phyloP scores from a whole-genome alignment of 2,113 vertebrate genomes.

The Theristicus caerulescens region DNA sequence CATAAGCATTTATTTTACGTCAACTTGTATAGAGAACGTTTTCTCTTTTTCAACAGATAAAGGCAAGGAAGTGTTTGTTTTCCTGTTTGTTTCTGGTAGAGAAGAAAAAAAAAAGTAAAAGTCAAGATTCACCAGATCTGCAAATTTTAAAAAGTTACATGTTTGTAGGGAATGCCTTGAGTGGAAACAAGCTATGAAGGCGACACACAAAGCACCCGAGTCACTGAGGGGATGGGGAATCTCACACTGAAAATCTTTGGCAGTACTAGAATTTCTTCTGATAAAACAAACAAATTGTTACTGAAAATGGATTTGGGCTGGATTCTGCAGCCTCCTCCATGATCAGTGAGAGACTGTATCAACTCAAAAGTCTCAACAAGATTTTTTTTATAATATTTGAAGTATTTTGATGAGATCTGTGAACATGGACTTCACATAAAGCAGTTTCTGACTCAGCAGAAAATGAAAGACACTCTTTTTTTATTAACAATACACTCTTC shows the following conservation, averaged over 20 bases:
- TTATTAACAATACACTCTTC: not conserved
- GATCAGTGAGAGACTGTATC: not conserved
- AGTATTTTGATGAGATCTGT: not conserved
- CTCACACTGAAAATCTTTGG: not conserved
- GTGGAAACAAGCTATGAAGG: not conserved
- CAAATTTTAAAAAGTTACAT: not conserved
- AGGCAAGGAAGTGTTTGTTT: not conserved
- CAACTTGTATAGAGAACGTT: not conserved
- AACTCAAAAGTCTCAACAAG: not conserved
- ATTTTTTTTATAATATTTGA: not conserved
- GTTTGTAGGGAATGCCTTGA: not conserved
- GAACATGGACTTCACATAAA: not conserved
- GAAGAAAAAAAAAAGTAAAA: not conserved
- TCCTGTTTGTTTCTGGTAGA: not conserved
- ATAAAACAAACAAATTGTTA: not conserved
- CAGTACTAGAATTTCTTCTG: not conserved
- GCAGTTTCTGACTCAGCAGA: not conserved
- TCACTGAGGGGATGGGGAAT: not conserved
- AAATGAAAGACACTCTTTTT: not conserved
- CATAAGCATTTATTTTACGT: constrained; percentile 28
- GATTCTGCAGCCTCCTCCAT: not conserved
- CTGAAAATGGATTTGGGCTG: not conserved
- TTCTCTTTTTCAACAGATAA: not conserved
- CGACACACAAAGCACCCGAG: not conserved
- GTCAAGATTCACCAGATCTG: not conserved